Evolutionary conservation across 2,888 invertebrate genomes (phyloP).

Genomic region (Bedellia somnulentella): DNA sequence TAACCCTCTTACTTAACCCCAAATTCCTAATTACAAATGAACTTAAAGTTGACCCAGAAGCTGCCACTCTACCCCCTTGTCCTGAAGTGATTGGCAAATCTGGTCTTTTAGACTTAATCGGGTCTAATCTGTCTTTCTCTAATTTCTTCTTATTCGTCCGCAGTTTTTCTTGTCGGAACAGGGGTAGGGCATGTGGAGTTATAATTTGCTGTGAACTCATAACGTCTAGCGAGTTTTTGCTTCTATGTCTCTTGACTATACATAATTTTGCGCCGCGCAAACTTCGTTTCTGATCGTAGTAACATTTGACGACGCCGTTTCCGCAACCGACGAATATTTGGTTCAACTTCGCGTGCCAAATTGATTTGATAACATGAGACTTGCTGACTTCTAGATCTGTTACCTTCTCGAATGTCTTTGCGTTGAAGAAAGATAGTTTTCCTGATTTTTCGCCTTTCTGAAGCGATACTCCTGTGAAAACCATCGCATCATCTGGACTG

Average conservation of each 20-base stretch:
- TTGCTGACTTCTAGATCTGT: conserved; percentile 76
- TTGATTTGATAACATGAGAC: conserved; percentile 82
- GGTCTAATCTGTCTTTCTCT: conserved; percentile 88
- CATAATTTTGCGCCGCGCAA: conserved; percentile 90
- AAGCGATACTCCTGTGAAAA: conserved; percentile 86
- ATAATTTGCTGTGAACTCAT: conserved; percentile 91
- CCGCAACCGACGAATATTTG: conserved; percentile 93
- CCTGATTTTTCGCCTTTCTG: conserved; percentile 67
- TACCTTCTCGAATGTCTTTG: conserved; percentile 73
- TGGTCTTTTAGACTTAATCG: conserved; percentile 78
- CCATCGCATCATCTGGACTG: conserved; percentile 89
- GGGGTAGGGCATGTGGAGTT: conserved; percentile 92
- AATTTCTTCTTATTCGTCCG: conserved; percentile 86
- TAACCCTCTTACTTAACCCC: conserved; percentile 87
- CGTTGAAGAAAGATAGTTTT: conserved; percentile 76
- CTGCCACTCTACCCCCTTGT: conserved; percentile 90
- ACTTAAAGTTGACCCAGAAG: conserved; percentile 93
- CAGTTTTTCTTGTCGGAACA: conserved; percentile 91
- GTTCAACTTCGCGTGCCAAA: conserved; percentile 98
- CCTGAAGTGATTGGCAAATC: conserved; percentile 88
- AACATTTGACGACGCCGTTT: conserved; percentile 86
- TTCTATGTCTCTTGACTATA: conserved; percentile 77
- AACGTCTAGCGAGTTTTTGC: conserved; percentile 81
- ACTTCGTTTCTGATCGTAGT: conserved; percentile 86
- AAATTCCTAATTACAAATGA: conserved; percentile 95